phyloP scores from a whole-genome alignment of 2,797 vertebrate genomes.

The Miopithecus talapoin region DNA sequence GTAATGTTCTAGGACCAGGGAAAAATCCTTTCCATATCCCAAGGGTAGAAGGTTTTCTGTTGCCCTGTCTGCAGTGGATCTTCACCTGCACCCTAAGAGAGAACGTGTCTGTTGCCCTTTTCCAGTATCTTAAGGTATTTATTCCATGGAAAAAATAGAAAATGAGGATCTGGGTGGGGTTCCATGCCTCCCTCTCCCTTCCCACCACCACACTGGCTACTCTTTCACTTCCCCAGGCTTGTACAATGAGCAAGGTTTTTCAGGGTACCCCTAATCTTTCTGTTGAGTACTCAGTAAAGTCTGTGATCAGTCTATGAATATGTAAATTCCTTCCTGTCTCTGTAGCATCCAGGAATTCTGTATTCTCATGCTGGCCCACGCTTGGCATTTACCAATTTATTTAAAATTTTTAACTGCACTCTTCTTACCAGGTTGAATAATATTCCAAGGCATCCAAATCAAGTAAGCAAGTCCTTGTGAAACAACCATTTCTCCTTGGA shows the following conservation, averaged over 20 bases:
- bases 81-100: background rate
- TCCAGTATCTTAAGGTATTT: background rate
- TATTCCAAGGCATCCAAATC: background rate
- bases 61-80: background rate
- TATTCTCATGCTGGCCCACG: background rate
- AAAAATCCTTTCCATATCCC: background rate
- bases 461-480: background rate
- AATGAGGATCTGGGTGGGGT: background rate
- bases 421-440: background rate
- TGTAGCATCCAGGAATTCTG: background rate
- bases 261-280: background rate
- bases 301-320: background rate
- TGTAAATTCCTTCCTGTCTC: background rate
- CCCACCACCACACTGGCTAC: background rate
- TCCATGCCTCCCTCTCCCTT: background rate
- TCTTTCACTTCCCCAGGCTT: background rate
- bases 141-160: background rate
- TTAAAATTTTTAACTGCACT: background rate
- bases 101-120: background rate
- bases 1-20: background rate
- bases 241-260: background rate
- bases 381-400: background rate
- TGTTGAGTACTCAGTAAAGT: background rate
- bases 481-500: background rate
- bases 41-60: background rate